Evolutionary conservation across 2,797 vertebrate genomes (phyloP).

Genomic region (Cyclura pinguis): DNA sequence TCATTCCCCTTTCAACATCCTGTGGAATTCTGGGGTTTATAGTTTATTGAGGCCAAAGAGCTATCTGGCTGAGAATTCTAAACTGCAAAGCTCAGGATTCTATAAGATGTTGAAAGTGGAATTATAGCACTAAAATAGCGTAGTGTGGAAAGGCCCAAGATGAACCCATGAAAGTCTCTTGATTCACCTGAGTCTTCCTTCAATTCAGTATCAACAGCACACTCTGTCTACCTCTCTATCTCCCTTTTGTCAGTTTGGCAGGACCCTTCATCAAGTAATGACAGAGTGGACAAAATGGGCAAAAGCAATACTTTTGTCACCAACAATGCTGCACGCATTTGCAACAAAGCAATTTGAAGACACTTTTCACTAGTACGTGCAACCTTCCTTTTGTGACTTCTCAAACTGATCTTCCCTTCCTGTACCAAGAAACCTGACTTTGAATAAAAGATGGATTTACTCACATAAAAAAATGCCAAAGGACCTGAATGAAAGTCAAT

Average conservation of each 20-base stretch:
- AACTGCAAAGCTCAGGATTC: too few relatives aligned
- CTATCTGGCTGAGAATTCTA: too few relatives aligned
- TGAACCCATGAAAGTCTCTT: too few relatives aligned
- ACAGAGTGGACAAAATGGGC: neutral
- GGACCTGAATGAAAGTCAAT: constrained; percentile 68
- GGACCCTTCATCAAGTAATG: neutral
- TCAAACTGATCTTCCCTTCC: constrained; percentile 3
- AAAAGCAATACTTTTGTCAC: too few relatives aligned
- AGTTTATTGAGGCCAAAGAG: too few relatives aligned
- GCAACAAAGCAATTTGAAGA: neutral
- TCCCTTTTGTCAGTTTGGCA: neutral
- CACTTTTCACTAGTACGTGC: constrained; percentile 10
- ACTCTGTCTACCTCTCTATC: neutral
- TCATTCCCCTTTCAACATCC: too few relatives aligned
- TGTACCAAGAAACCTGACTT: neutral
- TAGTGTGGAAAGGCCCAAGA: neutral
- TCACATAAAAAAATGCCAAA: constrained; percentile 74
- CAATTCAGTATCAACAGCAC: neutral
- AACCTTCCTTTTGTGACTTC: neutral
- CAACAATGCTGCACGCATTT: neutral
- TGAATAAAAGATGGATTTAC: constrained; percentile 46
- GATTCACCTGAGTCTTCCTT: too few relatives aligned
- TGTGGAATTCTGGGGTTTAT: too few relatives aligned
- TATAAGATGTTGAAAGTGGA: too few relatives aligned
- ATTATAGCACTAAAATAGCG: too few relatives aligned